phyloP scores from a whole-genome alignment of 2,113 vertebrate genomes.

The Tor tambroides region DNA sequence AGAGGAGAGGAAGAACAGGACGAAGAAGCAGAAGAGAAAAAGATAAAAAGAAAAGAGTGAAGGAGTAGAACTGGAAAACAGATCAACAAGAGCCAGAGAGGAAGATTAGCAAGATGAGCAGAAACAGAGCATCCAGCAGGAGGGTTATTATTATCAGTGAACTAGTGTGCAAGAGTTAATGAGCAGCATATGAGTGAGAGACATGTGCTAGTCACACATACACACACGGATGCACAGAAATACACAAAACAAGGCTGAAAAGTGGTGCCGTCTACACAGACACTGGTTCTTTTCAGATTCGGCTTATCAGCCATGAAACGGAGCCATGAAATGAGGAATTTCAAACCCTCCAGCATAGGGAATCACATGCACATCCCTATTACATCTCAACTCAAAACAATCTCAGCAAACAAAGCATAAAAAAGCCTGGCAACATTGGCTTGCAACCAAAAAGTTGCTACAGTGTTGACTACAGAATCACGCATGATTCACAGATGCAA shows the following conservation, averaged over 20 bases:
- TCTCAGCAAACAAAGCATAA: conserved; percentile 25
- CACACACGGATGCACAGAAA: not conserved
- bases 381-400: conserved; percentile 21
- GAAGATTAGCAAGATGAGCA: too few relatives aligned
- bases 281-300: conserved; percentile 12
- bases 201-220: conserved; percentile 15
- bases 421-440: not conserved
- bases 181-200: conserved; percentile 8
- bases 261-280: not conserved
- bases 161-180: conserved; percentile 10
- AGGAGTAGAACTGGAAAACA: too few relatives aligned
- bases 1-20: too few relatives aligned
- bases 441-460: not conserved
- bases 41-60: too few relatives aligned
- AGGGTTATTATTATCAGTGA: conserved; percentile 7
- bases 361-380: conserved; percentile 44
- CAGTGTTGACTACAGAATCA: not conserved
- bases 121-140: too few relatives aligned
- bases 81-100: too few relatives aligned
- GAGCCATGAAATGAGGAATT: conserved; percentile 9
- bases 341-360: not conserved
- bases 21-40: too few relatives aligned
- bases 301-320: conserved; percentile 25
- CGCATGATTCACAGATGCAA: not conserved
- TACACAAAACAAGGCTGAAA: not conserved